Conservation (phyloP, 1,140 invertebrate species). For the Rhizoglyphus robini region DNA sequence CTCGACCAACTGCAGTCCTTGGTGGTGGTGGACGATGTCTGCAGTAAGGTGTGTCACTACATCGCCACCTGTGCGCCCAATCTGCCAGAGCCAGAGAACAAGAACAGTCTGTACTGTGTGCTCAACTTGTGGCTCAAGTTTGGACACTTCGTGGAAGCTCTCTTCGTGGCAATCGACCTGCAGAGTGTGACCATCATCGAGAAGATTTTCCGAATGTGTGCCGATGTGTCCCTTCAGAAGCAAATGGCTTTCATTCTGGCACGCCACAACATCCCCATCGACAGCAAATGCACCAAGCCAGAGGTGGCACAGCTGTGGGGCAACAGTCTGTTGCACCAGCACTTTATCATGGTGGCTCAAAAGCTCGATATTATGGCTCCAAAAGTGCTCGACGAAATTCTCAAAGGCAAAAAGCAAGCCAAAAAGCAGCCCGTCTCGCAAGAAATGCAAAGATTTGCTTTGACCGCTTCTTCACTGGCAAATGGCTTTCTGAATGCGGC, state of each 20-base stretch:
- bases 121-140: not conserved
- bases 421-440: no score
- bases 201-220: not conserved
- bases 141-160: not conserved
- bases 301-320: not conserved
- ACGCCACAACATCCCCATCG: not conserved
- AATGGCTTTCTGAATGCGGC: no score
- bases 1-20: not conserved
- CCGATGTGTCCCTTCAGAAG: not conserved
- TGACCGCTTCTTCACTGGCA: no score
- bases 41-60: constrained; percentile 4
- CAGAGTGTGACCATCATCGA: not conserved
- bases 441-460: no score
- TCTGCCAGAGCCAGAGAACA: not conserved
- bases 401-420: no score
- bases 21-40: not conserved
- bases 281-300: not conserved
- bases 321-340: not conserved
- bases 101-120: not conserved
- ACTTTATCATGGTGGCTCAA: not conserved
- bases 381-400: not conserved
- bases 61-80: not conserved
- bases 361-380: not conserved
- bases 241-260: constrained; percentile 8
- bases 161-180: not conserved